Conservation (phyloP, 2,113 vertebrate genomes). For the Cyphomyrus plagiostoma region DNA sequence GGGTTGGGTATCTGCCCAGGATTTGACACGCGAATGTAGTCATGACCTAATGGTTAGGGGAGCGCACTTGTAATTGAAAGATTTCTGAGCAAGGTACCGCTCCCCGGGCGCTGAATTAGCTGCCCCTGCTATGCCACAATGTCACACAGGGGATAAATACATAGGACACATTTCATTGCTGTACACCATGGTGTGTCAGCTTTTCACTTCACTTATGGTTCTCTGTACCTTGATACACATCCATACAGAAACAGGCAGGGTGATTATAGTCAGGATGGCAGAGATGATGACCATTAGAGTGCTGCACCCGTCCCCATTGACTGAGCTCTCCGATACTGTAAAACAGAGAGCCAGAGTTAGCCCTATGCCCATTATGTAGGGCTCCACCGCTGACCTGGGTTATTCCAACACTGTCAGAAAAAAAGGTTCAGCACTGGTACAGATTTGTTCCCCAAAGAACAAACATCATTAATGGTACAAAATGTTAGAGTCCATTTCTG, state of each 20-base stretch:
- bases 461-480: no score
- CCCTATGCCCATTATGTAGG: background rate
- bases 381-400: background rate
- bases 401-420: background rate
- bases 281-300: slow-evolving; percentile 72
- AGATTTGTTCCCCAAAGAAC: background rate
- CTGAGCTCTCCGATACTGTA: slow-evolving; percentile 44
- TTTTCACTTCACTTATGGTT: background rate
- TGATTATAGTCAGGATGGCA: slow-evolving; percentile 63
- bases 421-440: background rate
- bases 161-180: no score
- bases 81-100: no score
- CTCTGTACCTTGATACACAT: slow-evolving; percentile 85
- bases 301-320: slow-evolving; percentile 65
- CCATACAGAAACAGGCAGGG: slow-evolving; percentile 84
- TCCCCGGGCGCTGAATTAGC: no score
- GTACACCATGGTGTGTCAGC: no score
- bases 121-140: no score
- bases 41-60: no score
- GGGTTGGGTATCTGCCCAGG: background rate
- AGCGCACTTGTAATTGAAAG: no score
- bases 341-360: background rate
- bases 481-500: background rate
- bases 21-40: background rate
- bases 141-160: no score